Conservation (phyloP, 2,888 invertebrate species). For the Cetonia aurata region DNA sequence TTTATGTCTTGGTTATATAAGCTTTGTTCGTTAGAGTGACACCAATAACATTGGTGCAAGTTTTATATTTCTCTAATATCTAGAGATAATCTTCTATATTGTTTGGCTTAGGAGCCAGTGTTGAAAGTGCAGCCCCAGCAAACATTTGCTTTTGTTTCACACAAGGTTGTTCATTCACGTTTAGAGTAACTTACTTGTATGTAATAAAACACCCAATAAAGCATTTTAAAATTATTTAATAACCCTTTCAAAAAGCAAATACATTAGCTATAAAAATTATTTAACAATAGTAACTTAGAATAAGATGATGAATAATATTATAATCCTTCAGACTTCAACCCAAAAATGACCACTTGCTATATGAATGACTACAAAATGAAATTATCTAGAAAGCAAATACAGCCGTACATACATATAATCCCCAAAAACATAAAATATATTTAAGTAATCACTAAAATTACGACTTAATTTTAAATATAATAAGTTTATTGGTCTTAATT, state of each 20-base stretch:
- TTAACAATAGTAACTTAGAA: slow-evolving; percentile 40
- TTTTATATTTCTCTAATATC: no score
- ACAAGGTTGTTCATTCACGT: no score
- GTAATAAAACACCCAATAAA: slow-evolving; percentile 37
- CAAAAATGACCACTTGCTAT: slow-evolving; percentile 17
- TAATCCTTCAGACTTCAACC: slow-evolving; percentile 12
- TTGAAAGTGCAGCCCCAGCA: no score
- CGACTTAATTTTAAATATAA: slow-evolving; percentile 36
- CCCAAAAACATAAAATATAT: background rate
- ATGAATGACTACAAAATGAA: slow-evolving; percentile 26
- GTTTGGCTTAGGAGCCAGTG: no score
- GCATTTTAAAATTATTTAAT: slow-evolving; percentile 48
- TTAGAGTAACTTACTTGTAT: background rate
- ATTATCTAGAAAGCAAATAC: slow-evolving; percentile 22
- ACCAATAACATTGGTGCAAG: no score
- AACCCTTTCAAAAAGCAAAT: slow-evolving; percentile 47
- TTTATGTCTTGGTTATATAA: no score
- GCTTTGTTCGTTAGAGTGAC: no score
- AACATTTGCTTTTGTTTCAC: no score
- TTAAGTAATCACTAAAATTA: slow-evolving; percentile 19
- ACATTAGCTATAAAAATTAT: slow-evolving; percentile 47
- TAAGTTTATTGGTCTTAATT: slow-evolving; percentile 45
- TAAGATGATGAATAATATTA: slow-evolving; percentile 23
- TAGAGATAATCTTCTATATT: no score
- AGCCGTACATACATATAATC: slow-evolving; percentile 21